phyloP scores from a whole-genome alignment of 2,113 vertebrate genomes.

The Naja naja region DNA sequence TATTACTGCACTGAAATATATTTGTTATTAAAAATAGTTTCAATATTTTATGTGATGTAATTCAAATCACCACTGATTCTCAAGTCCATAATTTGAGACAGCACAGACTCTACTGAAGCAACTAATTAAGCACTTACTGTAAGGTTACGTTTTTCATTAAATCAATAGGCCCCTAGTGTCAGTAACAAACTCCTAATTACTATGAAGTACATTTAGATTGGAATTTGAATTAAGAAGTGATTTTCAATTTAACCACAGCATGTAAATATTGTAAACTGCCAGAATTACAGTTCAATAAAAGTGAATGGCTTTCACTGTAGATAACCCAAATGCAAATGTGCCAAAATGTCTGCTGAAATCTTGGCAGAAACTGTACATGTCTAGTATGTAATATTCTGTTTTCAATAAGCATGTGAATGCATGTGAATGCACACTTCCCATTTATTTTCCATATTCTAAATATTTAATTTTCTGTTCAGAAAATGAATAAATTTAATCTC shows the following conservation, averaged over 20 bases:
- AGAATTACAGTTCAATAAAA: slow-evolving; percentile 87
- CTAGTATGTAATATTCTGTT: slow-evolving; percentile 26
- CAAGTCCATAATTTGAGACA: slow-evolving; percentile 82
- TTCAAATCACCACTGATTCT: slow-evolving; percentile 80
- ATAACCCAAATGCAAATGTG: slow-evolving; percentile 76
- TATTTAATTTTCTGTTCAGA: slow-evolving; percentile 78
- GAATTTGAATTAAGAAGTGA: slow-evolving; percentile 84
- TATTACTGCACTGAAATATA: slow-evolving; percentile 61
- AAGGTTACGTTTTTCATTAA: slow-evolving; percentile 86
- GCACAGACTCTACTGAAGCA: slow-evolving; percentile 71
- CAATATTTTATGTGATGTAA: slow-evolving; percentile 74
- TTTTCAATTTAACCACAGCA: slow-evolving; percentile 78
- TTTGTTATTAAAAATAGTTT: slow-evolving; percentile 69
- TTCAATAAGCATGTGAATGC: slow-evolving; percentile 48
- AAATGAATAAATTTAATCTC: slow-evolving; percentile 79
- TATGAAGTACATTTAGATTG: slow-evolving; percentile 84
- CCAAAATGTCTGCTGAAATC: slow-evolving; percentile 56
- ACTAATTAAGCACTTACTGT: slow-evolving; percentile 85
- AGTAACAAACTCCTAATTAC: slow-evolving; percentile 84
- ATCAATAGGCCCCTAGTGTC: slow-evolving; percentile 83
- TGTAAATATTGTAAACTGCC: slow-evolving; percentile 84
- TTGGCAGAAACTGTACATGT: slow-evolving; percentile 42
- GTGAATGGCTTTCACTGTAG: slow-evolving; percentile 78
- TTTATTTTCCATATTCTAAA: slow-evolving; percentile 72
- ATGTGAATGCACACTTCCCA: slow-evolving; percentile 48